Evolutionary conservation across 2,113 vertebrate genomes (phyloP).

Genomic region (Ellobius talpinus): DNA sequence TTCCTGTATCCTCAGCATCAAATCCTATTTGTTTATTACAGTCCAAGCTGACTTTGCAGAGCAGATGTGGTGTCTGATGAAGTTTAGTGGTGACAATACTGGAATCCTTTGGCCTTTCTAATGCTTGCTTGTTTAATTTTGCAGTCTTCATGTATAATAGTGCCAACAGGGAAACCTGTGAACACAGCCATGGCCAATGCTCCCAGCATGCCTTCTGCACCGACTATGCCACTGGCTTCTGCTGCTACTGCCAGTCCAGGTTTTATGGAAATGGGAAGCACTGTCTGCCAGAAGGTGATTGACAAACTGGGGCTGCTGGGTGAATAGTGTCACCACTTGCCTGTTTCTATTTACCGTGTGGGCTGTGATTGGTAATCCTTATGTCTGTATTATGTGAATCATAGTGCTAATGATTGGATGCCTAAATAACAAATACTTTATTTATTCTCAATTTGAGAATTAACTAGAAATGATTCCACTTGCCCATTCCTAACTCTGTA

Average conservation of each 20-base stretch:
- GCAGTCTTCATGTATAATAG: slow-evolving; percentile 91
- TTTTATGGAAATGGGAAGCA: slow-evolving; percentile 95
- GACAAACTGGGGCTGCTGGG: neutral
- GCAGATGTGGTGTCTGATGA: neutral
- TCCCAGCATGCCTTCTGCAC: slow-evolving; percentile 93
- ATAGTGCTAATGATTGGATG: neutral
- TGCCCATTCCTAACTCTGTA: neutral
- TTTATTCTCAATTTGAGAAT: neutral
- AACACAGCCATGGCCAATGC: slow-evolving; percentile 89
- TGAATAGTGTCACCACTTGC: neutral
- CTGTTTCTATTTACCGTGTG: neutral
- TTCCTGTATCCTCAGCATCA: neutral
- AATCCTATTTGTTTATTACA: slow-evolving; percentile 42
- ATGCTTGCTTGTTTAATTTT: slow-evolving; percentile 39
- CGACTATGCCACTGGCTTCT: slow-evolving; percentile 92
- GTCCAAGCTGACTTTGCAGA: neutral
- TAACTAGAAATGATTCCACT: slow-evolving; percentile 34
- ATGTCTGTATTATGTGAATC: neutral
- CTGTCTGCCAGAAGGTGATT: slow-evolving; percentile 93
- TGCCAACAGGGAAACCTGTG: slow-evolving; percentile 90
- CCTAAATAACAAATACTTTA: neutral
- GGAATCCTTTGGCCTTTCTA: neutral
- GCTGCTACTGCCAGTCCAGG: slow-evolving; percentile 93
- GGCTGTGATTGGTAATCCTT: neutral
- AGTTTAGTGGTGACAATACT: rapidly evolving